A percentile compares a stretch with the other conserved stretches of the same genome.
Conservation (phyloP, 23 tunicate species). For the Halocynthia aurantium region DNA sequence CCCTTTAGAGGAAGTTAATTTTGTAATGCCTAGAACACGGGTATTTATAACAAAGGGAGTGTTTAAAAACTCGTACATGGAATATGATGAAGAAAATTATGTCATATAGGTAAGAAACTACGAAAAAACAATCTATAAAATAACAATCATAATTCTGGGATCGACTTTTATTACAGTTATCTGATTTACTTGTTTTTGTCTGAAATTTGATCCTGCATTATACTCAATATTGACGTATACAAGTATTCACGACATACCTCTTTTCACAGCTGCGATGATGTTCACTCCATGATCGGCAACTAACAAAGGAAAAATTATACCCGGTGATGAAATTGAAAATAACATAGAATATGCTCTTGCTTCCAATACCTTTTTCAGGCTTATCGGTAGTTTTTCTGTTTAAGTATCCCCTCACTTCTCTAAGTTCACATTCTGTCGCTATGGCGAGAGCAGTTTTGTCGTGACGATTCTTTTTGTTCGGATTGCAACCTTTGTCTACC, state of each 20-base stretch:
- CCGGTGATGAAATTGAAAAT: background rate
- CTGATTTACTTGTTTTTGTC: too few relatives aligned
- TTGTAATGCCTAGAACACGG: too few relatives aligned
- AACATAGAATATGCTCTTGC: background rate
- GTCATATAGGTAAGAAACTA: too few relatives aligned
- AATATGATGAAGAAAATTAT: too few relatives aligned
- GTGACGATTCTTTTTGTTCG: constrained; percentile 56
- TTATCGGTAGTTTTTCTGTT: constrained; percentile 79
- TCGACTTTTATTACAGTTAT: too few relatives aligned
- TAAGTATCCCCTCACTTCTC: constrained; percentile 79
- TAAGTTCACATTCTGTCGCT: constrained; percentile 79
- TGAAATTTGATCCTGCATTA: too few relatives aligned
- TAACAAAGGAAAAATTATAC: constrained; percentile 16
- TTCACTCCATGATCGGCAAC: constrained; percentile 66
- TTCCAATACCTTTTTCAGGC: constrained; percentile 51
- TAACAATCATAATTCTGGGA: too few relatives aligned
- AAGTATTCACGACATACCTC: constrained; percentile 20
- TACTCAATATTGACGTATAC: too few relatives aligned
- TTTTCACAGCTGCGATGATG: constrained; percentile 86
- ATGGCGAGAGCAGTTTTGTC: constrained; percentile 89
- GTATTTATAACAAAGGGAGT: too few relatives aligned
- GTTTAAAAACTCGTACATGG: too few relatives aligned
- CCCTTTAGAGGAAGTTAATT: too few relatives aligned
- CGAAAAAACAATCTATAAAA: too few relatives aligned
- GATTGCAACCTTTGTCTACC: constrained; percentile 75